A percentile compares a stretch with the other conserved stretches of the same genome.
Conservation (phyloP, 2,113 vertebrate species). For the Scytalopus superciliaris region DNA sequence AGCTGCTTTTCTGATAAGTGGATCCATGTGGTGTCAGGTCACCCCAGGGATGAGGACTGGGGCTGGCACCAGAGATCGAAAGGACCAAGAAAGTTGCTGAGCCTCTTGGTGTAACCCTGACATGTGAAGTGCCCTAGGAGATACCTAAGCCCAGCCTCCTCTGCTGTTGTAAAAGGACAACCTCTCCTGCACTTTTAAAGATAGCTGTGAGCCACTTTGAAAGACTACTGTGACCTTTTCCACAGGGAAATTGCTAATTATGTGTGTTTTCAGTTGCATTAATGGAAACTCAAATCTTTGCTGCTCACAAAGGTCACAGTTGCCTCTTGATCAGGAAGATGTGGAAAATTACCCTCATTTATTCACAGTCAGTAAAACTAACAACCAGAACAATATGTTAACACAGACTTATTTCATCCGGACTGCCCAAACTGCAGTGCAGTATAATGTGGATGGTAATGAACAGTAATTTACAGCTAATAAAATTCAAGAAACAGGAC, state of each 20-base stretch:
- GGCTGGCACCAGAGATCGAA: neutral
- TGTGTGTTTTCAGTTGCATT: neutral
- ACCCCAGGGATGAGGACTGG: neutral
- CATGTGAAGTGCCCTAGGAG: neutral
- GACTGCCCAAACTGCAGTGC: neutral
- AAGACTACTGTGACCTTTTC: neutral
- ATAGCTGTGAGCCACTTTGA: neutral
- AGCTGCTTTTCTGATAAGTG: neutral
- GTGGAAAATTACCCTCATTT: conserved; percentile 13
- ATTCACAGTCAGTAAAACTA: neutral
- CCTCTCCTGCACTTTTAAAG: neutral
- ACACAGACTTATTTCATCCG: neutral
- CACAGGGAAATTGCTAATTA: neutral
- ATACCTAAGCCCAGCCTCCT: neutral
- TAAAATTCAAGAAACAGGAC: neutral
- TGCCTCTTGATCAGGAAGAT: neutral
- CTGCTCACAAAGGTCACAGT: neutral
- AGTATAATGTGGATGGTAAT: neutral
- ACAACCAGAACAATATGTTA: neutral
- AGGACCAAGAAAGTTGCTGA: neutral
- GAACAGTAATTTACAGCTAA: neutral
- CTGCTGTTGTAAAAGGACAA: neutral
- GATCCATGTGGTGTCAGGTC: neutral
- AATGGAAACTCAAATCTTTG: neutral
- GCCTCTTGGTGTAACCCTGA: neutral